Percentiles rank a stretch among this genome's conserved stretches.
Evolutionary conservation across 2,888 invertebrate species (phyloP).

Genomic region (Oscheius sp.): DNA sequence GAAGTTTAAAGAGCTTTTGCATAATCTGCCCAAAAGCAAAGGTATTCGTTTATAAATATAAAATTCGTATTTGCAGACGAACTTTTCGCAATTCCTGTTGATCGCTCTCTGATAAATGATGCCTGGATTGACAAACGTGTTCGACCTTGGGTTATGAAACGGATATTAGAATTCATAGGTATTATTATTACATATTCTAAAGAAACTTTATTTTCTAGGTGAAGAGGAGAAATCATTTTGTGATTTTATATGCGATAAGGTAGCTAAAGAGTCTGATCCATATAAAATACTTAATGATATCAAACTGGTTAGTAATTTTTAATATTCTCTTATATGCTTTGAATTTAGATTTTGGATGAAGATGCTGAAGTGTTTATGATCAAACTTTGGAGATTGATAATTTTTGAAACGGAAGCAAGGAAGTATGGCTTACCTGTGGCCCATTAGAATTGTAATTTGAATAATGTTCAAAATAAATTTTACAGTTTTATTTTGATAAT

Average conservation of each 20-base stretch:
- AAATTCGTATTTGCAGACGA: constrained; percentile 79
- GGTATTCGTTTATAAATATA: constrained; percentile 35
- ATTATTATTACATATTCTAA: no score
- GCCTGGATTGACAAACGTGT: constrained; percentile 93
- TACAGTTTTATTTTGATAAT: neutral
- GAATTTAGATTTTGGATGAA: constrained; percentile 90
- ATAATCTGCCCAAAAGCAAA: constrained; percentile 97
- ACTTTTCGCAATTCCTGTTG: constrained; percentile 92
- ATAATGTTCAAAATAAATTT: no score
- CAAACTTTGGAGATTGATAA: constrained; percentile 99
- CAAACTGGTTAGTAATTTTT: constrained; percentile 84
- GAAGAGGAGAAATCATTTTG: constrained; percentile 97
- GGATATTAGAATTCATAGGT: constrained; percentile 95
- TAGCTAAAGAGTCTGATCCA: constrained; percentile 90
- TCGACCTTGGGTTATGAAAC: constrained; percentile 99
- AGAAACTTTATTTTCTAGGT: constrained; percentile 74
- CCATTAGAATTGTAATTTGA: no score
- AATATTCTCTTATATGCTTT: neutral
- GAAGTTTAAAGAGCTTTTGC: constrained; percentile 95
- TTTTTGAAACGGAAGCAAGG: constrained; percentile 91
- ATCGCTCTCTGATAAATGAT: constrained; percentile 86
- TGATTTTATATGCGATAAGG: constrained; percentile 98
- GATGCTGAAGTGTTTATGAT: constrained; percentile 99
- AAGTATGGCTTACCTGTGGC: constrained; percentile 42
- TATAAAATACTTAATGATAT: constrained; percentile 96